Conservation (phyloP, 2,888 invertebrate species). For the Eristalis tenax region DNA sequence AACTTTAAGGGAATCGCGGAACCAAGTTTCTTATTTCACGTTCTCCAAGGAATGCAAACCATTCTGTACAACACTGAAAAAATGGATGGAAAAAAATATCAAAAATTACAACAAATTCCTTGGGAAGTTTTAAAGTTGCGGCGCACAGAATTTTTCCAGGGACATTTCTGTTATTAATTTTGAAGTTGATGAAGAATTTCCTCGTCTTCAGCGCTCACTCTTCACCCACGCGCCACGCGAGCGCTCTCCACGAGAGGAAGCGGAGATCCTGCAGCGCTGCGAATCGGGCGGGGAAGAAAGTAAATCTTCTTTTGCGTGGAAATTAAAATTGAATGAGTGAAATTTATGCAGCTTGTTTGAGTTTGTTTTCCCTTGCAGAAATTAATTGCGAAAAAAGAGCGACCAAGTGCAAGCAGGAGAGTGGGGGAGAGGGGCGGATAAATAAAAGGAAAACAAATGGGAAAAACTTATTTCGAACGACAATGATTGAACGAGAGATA, state of each 20-base stretch:
- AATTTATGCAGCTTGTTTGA: conserved; percentile 64
- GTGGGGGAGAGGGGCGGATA: not conserved
- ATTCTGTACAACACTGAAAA: conserved; percentile 32
- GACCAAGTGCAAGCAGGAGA: not conserved
- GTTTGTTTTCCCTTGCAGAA: conserved; percentile 44
- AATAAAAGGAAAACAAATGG: conserved; percentile 1
- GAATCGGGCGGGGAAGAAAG: not conserved
- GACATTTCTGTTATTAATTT: conserved; percentile 66
- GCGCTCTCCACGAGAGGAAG: not conserved
- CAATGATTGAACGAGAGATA: conserved; percentile 42
- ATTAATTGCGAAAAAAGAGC: conserved; percentile 48
- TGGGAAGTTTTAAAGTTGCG: conserved; percentile 51
- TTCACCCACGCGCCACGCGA: not conserved
- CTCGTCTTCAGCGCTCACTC: not conserved
- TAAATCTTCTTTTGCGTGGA: conserved; percentile 50
- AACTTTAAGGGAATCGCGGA: conserved; percentile 54
- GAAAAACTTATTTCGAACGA: conserved; percentile 45
- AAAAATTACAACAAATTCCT: conserved; percentile 43
- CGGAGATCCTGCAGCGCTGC: too few species aligned
- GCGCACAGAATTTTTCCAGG: conserved; percentile 46
- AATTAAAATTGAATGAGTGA: conserved; percentile 64
- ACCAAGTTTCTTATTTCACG: conserved; percentile 49
- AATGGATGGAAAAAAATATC: not conserved
- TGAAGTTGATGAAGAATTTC: conserved; percentile 55
- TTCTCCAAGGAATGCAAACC: conserved; percentile 46